Percentiles rank a stretch among this genome's conserved stretches.
phyloP scores from a whole-genome alignment of 2,113 vertebrate species.

The Enhydra lutris region DNA sequence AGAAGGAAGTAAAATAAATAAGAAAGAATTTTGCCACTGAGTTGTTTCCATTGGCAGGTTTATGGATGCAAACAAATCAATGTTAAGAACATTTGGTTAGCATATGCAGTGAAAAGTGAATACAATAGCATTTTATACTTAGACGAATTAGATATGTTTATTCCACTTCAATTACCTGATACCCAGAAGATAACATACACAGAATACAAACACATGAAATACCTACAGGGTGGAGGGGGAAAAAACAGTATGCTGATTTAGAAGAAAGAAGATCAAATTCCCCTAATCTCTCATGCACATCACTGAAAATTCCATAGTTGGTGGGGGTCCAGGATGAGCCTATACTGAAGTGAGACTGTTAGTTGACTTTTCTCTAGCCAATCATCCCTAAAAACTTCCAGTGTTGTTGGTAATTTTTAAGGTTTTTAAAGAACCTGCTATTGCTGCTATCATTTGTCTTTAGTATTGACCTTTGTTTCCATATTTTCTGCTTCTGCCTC shows the following conservation, averaged over 20 bases:
- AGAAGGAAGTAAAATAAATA: neutral
- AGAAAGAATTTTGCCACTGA: neutral
- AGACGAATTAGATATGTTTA: neutral
- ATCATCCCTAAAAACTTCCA: neutral
- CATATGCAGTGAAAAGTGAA: neutral
- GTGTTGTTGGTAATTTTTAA: neutral
- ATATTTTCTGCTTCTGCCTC: neutral
- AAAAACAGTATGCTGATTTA: neutral
- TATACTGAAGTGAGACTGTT: neutral
- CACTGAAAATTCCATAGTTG: neutral
- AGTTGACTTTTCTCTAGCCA: neutral
- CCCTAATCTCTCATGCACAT: neutral
- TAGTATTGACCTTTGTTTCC: neutral
- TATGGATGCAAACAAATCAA: neutral
- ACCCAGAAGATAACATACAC: neutral
- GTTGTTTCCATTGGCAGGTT: neutral
- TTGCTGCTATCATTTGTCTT: neutral
- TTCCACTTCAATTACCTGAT: neutral
- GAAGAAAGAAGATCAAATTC: neutral
- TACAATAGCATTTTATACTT: neutral
- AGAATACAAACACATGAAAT: neutral
- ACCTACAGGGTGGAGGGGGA: neutral
- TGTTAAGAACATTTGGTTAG: neutral
- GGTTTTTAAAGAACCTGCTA: neutral
- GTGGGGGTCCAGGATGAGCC: neutral